Percentiles rank a stretch among this genome's conserved stretches.
phyloP scores from a whole-genome alignment of 2,113 vertebrate species.

The Zapornia atra region DNA sequence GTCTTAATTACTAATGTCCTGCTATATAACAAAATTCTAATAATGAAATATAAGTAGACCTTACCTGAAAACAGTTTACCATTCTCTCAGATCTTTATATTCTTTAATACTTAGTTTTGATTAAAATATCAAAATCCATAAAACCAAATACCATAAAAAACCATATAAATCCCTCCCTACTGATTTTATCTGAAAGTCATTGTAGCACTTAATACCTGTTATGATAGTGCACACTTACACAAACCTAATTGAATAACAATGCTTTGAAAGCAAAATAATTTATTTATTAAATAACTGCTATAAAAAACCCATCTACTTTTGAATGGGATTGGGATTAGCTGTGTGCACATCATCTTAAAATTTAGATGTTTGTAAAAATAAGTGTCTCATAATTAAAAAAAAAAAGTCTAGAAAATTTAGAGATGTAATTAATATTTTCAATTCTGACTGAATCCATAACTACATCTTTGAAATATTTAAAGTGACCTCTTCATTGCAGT shows the following conservation, averaged over 20 bases:
- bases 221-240: not conserved
- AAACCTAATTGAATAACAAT: not conserved
- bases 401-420: not conserved
- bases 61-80: not conserved
- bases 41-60: not conserved
- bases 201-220: not conserved
- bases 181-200: not conserved
- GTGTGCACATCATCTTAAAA: not conserved
- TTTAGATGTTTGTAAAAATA: not conserved
- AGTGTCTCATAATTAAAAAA: not conserved
- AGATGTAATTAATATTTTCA: not conserved
- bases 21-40: not conserved
- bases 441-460: not conserved
- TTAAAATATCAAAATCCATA: not conserved
- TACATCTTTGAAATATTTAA: not conserved
- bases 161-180: rapidly evolving
- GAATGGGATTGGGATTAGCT: not conserved
- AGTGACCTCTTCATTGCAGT: not conserved
- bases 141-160: not conserved
- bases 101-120: not conserved
- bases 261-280: not conserved
- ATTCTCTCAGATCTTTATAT: not conserved
- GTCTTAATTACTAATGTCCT: not conserved
- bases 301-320: not conserved
- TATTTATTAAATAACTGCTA: not conserved